Evolutionary conservation across 2,888 invertebrate species (phyloP).

Genomic region (Drosophila mulleri): DNA sequence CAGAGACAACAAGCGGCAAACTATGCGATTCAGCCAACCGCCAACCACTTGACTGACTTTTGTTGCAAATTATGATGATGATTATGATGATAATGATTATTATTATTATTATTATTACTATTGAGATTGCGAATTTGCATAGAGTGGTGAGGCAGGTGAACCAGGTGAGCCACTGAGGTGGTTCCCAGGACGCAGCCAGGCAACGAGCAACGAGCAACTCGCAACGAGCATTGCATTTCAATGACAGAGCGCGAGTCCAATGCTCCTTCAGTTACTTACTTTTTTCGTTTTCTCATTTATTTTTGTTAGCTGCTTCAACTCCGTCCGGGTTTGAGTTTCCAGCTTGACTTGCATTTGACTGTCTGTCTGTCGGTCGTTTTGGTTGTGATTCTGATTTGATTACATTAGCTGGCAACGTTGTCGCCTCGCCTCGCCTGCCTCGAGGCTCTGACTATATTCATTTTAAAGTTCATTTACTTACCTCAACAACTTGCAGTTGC

Average conservation of each 20-base stretch:
- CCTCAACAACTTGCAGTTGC: conserved; percentile 22
- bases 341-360: conserved; percentile 55
- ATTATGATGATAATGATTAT: conserved; percentile 48
- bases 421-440: background rate
- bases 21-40: conserved; percentile 43
- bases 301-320: background rate
- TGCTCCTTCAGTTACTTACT: conserved; percentile 33
- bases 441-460: conserved; percentile 50
- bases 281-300: background rate
- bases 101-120: conserved; percentile 35
- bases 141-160: conserved; percentile 28
- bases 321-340: conserved; percentile 14
- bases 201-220: conserved; percentile 34
- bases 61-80: conserved; percentile 73
- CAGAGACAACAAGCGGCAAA: conserved; percentile 50
- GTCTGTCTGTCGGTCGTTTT: conserved; percentile 8
- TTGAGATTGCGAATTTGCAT: conserved; percentile 63
- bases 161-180: background rate
- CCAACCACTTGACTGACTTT: conserved; percentile 74
- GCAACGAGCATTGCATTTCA: conserved; percentile 69
- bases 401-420: conserved; percentile 68
- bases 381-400: conserved; percentile 75
- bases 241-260: conserved; percentile 67
- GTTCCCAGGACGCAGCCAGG: conserved; percentile 52
- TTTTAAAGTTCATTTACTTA: conserved; percentile 77